Conservation (phyloP, 2,888 invertebrate species). For the Tineola bisselliella region DNA sequence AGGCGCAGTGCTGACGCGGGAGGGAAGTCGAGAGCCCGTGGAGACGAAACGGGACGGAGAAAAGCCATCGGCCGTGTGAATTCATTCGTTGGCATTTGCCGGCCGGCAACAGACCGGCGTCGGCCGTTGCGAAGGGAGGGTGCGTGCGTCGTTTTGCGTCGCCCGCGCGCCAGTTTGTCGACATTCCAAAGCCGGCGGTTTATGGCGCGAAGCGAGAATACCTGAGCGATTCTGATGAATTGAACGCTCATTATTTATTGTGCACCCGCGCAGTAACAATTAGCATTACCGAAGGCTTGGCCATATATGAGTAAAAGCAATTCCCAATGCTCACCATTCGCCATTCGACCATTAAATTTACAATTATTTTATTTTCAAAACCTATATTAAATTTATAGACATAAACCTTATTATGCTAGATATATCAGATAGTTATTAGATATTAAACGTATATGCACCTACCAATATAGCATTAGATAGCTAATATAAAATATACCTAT, state of each 20-base stretch:
- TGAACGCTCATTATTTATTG: constrained; percentile 45
- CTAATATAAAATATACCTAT: no score
- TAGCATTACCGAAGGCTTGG: constrained; percentile 17
- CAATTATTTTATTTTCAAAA: neutral
- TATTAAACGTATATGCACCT: no score
- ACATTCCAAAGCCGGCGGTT: constrained; percentile 51
- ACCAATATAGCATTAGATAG: no score
- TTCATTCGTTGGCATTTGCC: neutral
- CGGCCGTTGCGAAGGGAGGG: neutral
- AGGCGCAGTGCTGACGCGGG: neutral
- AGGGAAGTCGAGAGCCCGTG: neutral
- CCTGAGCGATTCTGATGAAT: constrained; percentile 55
- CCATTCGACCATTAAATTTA: neutral
- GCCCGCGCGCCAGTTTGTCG: constrained; percentile 26
- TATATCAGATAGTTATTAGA: no score
- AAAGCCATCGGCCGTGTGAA: constrained; percentile 2
- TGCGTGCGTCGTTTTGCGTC: neutral
- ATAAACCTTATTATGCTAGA: no score
- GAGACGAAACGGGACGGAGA: constrained; percentile 7
- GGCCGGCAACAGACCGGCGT: constrained; percentile 1
- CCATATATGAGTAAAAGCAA: neutral
- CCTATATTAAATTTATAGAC: no score
- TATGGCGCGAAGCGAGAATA: constrained; percentile 61
- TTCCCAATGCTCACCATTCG: neutral
- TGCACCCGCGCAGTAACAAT: constrained; percentile 27